A percentile compares a stretch with the other conserved stretches of the same genome.
Evolutionary conservation across 2,113 vertebrate species (phyloP).

Genomic region (Brachyhypopomus occidentalis): DNA sequence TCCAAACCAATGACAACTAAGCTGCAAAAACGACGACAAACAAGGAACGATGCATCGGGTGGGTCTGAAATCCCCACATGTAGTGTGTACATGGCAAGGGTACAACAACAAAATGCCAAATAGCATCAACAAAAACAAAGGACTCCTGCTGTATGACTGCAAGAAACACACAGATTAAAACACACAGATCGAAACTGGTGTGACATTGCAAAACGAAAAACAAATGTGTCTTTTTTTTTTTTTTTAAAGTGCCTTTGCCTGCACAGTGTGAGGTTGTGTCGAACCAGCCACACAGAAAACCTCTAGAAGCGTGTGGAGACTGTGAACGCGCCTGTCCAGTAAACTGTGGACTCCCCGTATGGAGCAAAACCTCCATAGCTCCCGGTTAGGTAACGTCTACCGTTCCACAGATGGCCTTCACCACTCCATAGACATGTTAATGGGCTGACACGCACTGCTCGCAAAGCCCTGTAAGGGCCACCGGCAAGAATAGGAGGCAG

Average conservation of each 20-base stretch:
- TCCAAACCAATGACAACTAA: too few species aligned
- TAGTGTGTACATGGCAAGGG: too few species aligned
- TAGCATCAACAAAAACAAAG: background rate
- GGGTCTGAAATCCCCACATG: too few species aligned
- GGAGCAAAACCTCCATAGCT: constrained; percentile 34
- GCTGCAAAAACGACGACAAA: too few species aligned
- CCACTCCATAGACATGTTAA: background rate
- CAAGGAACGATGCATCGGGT: too few species aligned
- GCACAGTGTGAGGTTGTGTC: constrained; percentile 11
- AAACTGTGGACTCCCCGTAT: constrained; percentile 35
- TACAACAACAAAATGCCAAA: background rate
- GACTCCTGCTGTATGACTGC: background rate
- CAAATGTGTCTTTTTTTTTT: constrained; percentile 18
- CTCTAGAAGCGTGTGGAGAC: constrained; percentile 19
- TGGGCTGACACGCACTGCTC: background rate
- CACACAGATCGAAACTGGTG: constrained; percentile 13
- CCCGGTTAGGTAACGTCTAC: constrained; percentile 33
- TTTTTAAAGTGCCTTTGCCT: background rate
- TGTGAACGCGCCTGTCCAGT: constrained; percentile 31
- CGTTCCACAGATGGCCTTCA: constrained; percentile 20
- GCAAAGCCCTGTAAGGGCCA: background rate
- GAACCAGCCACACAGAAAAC: background rate
- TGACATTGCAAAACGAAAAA: constrained; percentile 10
- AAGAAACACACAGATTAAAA: background rate
- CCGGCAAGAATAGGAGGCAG: background rate